These are phyloP conservation scores for Aegotheles bennettii DNA, from an alignment of 2,113 vertebrate species.

Conservation along the genomic window DNA sequence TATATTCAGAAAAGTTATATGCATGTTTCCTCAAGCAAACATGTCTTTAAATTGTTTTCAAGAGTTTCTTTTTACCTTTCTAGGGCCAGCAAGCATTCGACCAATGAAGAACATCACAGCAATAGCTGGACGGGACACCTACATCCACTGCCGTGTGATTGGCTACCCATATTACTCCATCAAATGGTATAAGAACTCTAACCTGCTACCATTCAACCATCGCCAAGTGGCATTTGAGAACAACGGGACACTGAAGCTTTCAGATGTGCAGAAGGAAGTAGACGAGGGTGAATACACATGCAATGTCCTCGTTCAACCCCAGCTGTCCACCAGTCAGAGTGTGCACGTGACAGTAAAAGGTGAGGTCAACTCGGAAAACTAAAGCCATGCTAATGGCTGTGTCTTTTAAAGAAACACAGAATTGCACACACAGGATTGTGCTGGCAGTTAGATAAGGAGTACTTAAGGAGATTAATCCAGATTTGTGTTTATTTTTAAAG, in stretches of 20 bases:
- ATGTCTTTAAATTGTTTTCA: conserved; percentile 69
- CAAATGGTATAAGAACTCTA: conserved; percentile 98
- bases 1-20: neutral
- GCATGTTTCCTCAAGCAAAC: neutral
- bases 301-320: conserved; percentile 93
- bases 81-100: conserved; percentile 94
- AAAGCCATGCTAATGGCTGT: neutral
- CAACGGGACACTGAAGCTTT: conserved; percentile 94
- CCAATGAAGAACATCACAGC: conserved; percentile 99
- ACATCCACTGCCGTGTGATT: conserved; percentile 96
- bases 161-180: conserved; percentile 99
- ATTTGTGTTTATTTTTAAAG: conserved; percentile 13
- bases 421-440: fast-evolving
- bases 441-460: neutral
- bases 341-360: conserved; percentile 94
- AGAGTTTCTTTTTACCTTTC: conserved; percentile 70
- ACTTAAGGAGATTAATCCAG: neutral
- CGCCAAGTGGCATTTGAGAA: conserved; percentile 97
- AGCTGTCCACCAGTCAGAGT: conserved; percentile 94
- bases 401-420: neutral
- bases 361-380: conserved; percentile 26
- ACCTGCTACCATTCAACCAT: conserved; percentile 95
- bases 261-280: conserved; percentile 92
- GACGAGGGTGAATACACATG: conserved; percentile 96
- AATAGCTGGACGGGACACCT: conserved; percentile 93